A percentile compares a stretch with the other conserved stretches of the same genome.
These are phyloP conservation scores for Luperina testacea DNA, from an alignment of 2,888 invertebrate species.

Conservation along the genomic window DNA sequence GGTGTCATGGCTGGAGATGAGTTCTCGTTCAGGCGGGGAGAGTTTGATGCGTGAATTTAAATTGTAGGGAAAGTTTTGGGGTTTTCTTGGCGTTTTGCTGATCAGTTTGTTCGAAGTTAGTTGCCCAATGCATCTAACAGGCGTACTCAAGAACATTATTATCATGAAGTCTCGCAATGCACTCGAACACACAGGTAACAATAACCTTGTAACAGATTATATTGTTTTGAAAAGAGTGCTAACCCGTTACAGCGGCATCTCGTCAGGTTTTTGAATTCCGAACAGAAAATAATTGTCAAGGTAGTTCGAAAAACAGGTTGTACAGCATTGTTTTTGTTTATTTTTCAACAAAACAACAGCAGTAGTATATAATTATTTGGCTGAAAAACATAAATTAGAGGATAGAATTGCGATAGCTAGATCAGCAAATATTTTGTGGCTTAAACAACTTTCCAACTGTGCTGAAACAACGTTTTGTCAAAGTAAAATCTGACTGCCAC, in stretches of 20 bases:
- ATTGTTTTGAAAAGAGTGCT: background rate
- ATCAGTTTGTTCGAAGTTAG: background rate
- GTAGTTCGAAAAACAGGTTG: background rate
- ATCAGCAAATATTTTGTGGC: background rate
- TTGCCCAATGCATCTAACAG: background rate
- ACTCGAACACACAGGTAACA: background rate
- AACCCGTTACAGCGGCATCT: background rate
- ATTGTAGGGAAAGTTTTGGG: background rate
- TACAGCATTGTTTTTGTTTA: background rate
- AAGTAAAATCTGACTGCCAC: background rate
- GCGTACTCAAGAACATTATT: background rate
- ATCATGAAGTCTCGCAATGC: background rate
- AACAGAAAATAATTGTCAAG: background rate
- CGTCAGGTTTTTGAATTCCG: background rate
- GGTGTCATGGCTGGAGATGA: slow-evolving; percentile 51
- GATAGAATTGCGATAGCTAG: background rate
- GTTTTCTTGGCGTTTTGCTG: slow-evolving; percentile 1
- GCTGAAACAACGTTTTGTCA: background rate
- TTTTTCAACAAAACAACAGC: background rate
- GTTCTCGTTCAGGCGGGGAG: background rate
- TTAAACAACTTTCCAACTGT: background rate
- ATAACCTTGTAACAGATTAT: background rate
- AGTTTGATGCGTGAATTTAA: slow-evolving; percentile 28
- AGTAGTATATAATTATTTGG: background rate
- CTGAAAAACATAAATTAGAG: background rate